Percentiles rank a stretch among this genome's conserved stretches.
Evolutionary conservation across 2,888 invertebrate species (phyloP).

Genomic region (Pyrgus malvae): DNA sequence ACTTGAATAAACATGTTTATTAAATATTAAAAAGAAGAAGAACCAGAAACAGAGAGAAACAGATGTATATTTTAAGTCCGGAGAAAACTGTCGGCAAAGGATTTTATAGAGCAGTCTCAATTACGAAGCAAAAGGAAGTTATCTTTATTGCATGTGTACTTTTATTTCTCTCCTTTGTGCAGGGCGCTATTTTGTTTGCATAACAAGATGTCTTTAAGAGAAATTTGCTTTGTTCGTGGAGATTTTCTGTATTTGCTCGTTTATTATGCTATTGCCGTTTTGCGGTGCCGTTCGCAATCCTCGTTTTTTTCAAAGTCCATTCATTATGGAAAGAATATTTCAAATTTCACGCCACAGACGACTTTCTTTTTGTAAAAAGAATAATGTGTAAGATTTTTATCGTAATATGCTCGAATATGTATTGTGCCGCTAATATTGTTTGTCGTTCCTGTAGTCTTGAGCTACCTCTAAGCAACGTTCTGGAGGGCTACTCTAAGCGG

Average conservation of each 20-base stretch:
- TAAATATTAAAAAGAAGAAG: no score
- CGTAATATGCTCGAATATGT: no score
- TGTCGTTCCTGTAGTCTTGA: no score
- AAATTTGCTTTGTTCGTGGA: constrained; percentile 13
- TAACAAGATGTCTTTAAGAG: constrained; percentile 22
- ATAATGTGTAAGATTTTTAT: no score
- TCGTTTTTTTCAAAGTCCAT: constrained; percentile 4
- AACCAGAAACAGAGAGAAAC: no score
- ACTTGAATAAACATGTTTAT: no score
- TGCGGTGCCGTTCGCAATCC: constrained; percentile 12
- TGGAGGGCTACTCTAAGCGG: no score
- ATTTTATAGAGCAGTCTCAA: constrained; percentile 63
- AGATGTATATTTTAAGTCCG: no score
- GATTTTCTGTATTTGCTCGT: constrained; percentile 6
- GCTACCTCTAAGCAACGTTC: no score
- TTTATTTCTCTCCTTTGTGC: constrained; percentile 32
- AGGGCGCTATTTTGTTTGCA: constrained; percentile 18
- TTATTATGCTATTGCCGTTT: constrained; percentile 11
- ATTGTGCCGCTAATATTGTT: no score
- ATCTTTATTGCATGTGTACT: constrained; percentile 53
- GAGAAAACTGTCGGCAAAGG: constrained; percentile 62
- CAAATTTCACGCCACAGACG: constrained; percentile 1
- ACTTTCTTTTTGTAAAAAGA: constrained; percentile 3
- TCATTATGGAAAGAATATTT: constrained; percentile 12
- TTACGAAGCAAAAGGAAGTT: constrained; percentile 57